Conservation (phyloP, 2,113 vertebrate species). For the Felis catus region F.catus_Fca126_mat1.0 CM031415.1:14158001-14158500, state of each 20-base stretch:
- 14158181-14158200: constrained; percentile 77
- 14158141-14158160: constrained; percentile 78
- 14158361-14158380: not conserved
- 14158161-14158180: constrained; percentile 80
- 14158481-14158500: not conserved
- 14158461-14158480: not conserved
- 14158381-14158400: not conserved
- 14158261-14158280: constrained; percentile 67
- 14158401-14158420: not conserved
- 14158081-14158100: constrained; percentile 76
- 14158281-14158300: constrained; percentile 74
- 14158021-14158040: constrained; percentile 26
- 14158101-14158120: constrained; percentile 73
- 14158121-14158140: constrained; percentile 78
- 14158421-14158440: not conserved
- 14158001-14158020: constrained; percentile 66
- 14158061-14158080: constrained; percentile 76
- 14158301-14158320: constrained; percentile 65
- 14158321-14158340: not conserved
- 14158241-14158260: constrained; percentile 73
- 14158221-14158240: constrained; percentile 27
- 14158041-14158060: constrained; percentile 78
- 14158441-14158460: not conserved
- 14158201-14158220: constrained; percentile 77
- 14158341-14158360: constrained; percentile 34